Conservation (phyloP, 2,113 vertebrate species). For the Clarias gariepinus region DNA sequence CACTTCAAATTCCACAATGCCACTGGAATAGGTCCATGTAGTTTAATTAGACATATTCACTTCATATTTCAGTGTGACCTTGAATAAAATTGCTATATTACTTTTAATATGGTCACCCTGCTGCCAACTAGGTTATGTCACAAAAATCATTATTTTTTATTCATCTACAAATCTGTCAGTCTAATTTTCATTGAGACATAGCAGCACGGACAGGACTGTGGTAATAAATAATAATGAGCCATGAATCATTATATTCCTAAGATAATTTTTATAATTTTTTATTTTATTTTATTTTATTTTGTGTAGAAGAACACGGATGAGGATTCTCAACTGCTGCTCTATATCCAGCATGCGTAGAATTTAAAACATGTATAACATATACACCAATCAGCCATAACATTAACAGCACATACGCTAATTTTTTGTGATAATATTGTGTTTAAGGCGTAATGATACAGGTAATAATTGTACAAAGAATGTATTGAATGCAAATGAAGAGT, state of each 20-base stretch:
- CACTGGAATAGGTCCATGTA: slow-evolving; percentile 16
- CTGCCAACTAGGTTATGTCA: slow-evolving; percentile 23
- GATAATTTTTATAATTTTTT: not conserved
- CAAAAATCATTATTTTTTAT: not conserved
- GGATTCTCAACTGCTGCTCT: not conserved
- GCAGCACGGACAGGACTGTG: slow-evolving; percentile 27
- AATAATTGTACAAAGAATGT: not conserved
- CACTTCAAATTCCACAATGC: not conserved
- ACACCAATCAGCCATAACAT: too few relatives aligned
- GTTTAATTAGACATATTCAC: slow-evolving; percentile 22
- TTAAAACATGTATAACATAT: not conserved
- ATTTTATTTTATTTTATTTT: not conserved
- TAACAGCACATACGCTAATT: too few relatives aligned
- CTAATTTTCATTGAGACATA: slow-evolving; percentile 25
- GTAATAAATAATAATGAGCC: slow-evolving; percentile 30
- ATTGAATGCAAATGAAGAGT: not conserved
- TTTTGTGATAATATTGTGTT: too few relatives aligned
- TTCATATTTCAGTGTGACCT: slow-evolving; percentile 14
- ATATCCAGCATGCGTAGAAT: not conserved
- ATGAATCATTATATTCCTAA: not conserved
- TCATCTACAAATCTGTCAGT: slow-evolving; percentile 18
- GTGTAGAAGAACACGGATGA: not conserved
- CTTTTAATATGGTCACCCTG: not conserved
- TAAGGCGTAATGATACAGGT: too few relatives aligned
- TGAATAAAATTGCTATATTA: slow-evolving; percentile 22